These are phyloP conservation scores for Caenorhabditis drosophilae DNA, from an alignment of 2,888 invertebrate species.

Conservation along the genomic window DNA sequence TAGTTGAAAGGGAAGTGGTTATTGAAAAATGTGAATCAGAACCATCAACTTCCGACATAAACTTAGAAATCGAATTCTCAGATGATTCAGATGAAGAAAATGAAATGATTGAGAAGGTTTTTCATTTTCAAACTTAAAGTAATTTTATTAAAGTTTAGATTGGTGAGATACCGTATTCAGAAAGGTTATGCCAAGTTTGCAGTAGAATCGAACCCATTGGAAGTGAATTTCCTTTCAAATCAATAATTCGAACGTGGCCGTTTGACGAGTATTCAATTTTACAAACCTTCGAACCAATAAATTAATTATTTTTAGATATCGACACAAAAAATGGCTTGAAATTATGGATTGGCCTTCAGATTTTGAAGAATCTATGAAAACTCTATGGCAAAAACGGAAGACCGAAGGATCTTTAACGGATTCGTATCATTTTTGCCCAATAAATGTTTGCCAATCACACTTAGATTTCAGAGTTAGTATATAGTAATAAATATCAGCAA, in stretches of 20 bases:
- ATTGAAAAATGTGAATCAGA: slow-evolving; percentile 1
- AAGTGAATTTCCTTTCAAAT: slow-evolving; percentile 7
- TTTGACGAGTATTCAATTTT: slow-evolving; percentile 34
- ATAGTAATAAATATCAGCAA: neutral
- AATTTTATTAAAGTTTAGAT: slow-evolving; percentile 1
- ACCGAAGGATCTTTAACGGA: slow-evolving; percentile 24
- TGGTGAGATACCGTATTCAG: slow-evolving; percentile 28
- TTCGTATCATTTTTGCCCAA: slow-evolving; percentile 40
- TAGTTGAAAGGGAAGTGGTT: neutral
- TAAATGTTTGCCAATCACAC: slow-evolving; percentile 46
- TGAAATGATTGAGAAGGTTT: slow-evolving; percentile 33
- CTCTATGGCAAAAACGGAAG: slow-evolving; percentile 40
- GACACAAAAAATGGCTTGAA: slow-evolving; percentile 48
- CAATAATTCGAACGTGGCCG: slow-evolving; percentile 38
- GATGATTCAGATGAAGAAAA: slow-evolving; percentile 48
- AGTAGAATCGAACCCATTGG: slow-evolving; percentile 25
- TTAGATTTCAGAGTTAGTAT: slow-evolving; percentile 28
- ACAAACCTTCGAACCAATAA: slow-evolving; percentile 1
- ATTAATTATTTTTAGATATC: slow-evolving; percentile 9
- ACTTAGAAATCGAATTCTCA: slow-evolving; percentile 19
- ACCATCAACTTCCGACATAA: neutral
- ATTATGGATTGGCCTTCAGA: slow-evolving; percentile 45
- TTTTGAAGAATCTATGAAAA: slow-evolving; percentile 43
- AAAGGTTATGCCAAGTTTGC: slow-evolving; percentile 43
- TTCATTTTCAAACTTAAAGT: neutral